Evolutionary conservation across 2,888 invertebrate genomes (phyloP), one percentile per base, ranked within the genome.

Genomic region (Drosophila tanythrix): DNA sequence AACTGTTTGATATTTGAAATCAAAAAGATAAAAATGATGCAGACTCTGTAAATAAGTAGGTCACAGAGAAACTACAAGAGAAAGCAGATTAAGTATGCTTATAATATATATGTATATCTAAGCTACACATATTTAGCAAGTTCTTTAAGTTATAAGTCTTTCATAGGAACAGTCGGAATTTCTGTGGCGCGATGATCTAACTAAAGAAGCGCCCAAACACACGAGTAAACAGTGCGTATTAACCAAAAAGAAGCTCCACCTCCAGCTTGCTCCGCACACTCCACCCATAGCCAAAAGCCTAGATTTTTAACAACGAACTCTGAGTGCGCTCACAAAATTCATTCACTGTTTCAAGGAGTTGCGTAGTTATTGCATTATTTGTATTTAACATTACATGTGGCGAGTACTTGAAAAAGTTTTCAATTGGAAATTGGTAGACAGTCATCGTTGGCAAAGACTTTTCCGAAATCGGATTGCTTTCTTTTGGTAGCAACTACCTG

Each of bases 261-360:
- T 50, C 5, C 27, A 29, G 50, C 27, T 18, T 18, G 5, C 50
- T 11, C 11, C 50, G 29, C 27, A 18, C 18, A 10, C 50, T 27
- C 27, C 25, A 25, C 18, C 3, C 15, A 3, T 48, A 50, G 25
- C 27, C n/a, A 18, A 48, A 29, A n/a, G 8, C 15, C 5, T 0
- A 15, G 13, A n/a, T 46, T 25, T 58, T 7, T 8, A 27, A 13
- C 18, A 21, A 25, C 66, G 66, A 62, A 62, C n/a, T n/a, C 25
- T n/a, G 25, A 53, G 11, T 63, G 25, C 63, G 25, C 63, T 69
- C n/a, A n/a, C 40, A 11, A 43, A 43, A 43, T 11, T 0, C n/a
- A n/a, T 43, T 11, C 2, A n/a, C 11, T 11, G 40, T 43, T 40
- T 10, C 40, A n/a, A 18, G 15, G 15, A 10, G 33, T 33, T 0